phyloP scores from a whole-genome alignment of 2,888 invertebrate species.

The Ferdinandea cuprea region DNA sequence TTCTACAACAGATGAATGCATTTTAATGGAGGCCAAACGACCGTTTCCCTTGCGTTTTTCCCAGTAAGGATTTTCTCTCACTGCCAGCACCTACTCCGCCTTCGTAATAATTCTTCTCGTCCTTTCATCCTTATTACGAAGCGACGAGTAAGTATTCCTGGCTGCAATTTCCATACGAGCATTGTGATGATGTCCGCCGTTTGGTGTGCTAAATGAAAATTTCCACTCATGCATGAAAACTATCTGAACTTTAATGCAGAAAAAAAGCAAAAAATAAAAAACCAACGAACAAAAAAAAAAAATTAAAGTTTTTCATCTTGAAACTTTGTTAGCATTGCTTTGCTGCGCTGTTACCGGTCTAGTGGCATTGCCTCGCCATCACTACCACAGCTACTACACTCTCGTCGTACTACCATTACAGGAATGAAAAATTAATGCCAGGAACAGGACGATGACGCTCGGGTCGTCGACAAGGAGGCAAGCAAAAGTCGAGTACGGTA shows the following conservation, averaged over 20 bases:
- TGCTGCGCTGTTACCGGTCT: neutral
- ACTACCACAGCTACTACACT: slow-evolving; percentile 1
- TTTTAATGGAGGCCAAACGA: slow-evolving; percentile 42
- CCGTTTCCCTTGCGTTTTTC: slow-evolving; percentile 12
- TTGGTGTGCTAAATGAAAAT: slow-evolving; percentile 69
- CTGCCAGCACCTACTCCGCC: neutral
- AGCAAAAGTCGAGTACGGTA: slow-evolving; percentile 25
- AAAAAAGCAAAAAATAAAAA: neutral
- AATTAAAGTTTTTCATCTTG: slow-evolving; percentile 58
- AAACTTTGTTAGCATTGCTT: slow-evolving; percentile 58
- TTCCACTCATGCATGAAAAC: slow-evolving; percentile 67
- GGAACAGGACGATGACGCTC: slow-evolving; percentile 20
- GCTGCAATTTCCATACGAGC: slow-evolving; percentile 60
- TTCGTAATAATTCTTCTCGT: slow-evolving; percentile 32
- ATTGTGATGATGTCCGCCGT: slow-evolving; percentile 68
- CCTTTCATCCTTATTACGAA: slow-evolving; percentile 3
- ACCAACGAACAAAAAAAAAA: slow-evolving; percentile 17
- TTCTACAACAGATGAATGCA: slow-evolving; percentile 31
- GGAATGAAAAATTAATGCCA: slow-evolving; percentile 57
- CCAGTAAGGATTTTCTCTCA: slow-evolving; percentile 1
- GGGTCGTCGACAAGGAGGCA: slow-evolving; percentile 4
- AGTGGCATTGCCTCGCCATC: neutral
- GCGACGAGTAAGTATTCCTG: slow-evolving; percentile 21
- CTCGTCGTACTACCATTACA: slow-evolving; percentile 42
- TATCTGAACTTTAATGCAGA: slow-evolving; percentile 53